Evolutionary conservation across 2,888 invertebrate genomes (phyloP), one percentile per base, ranked within the genome.

Genomic region (Himalopsyche kuldschensis): DNA sequence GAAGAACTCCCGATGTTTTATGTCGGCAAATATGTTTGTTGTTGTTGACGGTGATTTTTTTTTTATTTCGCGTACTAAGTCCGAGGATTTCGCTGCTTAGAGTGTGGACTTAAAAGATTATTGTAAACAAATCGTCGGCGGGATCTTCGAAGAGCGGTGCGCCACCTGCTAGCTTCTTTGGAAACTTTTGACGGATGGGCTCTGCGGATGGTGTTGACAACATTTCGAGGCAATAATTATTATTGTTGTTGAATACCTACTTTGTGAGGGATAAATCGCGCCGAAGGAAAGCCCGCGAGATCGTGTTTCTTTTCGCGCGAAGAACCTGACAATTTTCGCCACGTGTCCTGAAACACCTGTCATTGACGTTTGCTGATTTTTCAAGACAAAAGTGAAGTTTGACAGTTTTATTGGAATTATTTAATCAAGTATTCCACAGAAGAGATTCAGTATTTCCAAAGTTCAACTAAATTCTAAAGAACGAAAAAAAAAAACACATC

Each of bases 1-100:
- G 84, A 84, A 78, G 82, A 84, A 80, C 76, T 82, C 77, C 79
- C 63, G 80, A 82, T 78, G 77, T 82, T 78, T 80, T 82, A 82
- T 78, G 80, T 75, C 31, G 77, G 69, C 80, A 11, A 69, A 77
- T 78, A 82, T 84, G 84, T 84, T 84, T 78, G 69, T 84, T 82
- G 75, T 84, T 82, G 79, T 75, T 75, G 69, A 46, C 79, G 80
- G 78, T 69, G 78, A 69, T 69, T 69, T 75, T 84, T 63, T 76
- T 81, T 81, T 78, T 84, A 69, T 46, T 78, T 32, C 35, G 76
- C 76, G 76, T 81, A 30, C 31, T 55, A 76, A 55, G 75, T 77
- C 41, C 82, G 79, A 41, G 79, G 47, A 47, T 75, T 80, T 77
- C 79, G 69, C 76, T 31, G 17, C 79, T 35, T 35, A 75, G 27